phyloP scores from a whole-genome alignment of 2,888 invertebrate genomes.

The Euspilapteryx auroguttella region DNA sequence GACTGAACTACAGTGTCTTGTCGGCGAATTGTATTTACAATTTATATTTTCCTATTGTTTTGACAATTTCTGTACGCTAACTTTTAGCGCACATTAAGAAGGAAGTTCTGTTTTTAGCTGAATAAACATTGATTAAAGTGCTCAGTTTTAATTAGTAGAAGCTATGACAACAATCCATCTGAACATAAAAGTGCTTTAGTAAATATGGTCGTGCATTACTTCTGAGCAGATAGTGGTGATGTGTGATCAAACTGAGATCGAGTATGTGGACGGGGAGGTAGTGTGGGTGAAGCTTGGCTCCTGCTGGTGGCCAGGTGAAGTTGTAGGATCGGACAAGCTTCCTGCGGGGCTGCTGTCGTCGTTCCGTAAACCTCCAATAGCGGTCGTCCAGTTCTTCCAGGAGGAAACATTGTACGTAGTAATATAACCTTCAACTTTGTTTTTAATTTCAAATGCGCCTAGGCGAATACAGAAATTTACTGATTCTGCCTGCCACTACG shows the following conservation, averaged over 20 bases:
- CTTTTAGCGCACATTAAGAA: too few species aligned
- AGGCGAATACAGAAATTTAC: neutral
- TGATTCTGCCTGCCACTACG: neutral
- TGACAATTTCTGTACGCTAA: constrained; percentile 33
- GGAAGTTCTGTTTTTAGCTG: too few species aligned
- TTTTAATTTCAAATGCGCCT: too few species aligned
- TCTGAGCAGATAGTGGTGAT: constrained; percentile 31
- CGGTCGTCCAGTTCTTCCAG: constrained; percentile 82
- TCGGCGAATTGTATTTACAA: constrained; percentile 55
- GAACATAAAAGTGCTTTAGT: too few species aligned
- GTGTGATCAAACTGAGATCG: constrained; percentile 71
- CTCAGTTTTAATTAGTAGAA: too few species aligned
- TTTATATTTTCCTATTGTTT: constrained; percentile 50
- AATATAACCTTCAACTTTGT: constrained; percentile 8
- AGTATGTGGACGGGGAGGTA: constrained; percentile 73
- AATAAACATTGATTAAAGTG: too few species aligned
- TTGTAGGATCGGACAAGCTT: constrained; percentile 64
- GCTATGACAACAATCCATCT: constrained; percentile 32
- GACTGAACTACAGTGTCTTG: constrained; percentile 50
- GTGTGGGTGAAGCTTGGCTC: constrained; percentile 84
- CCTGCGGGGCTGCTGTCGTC: constrained; percentile 69
- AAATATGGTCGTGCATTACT: constrained; percentile 53
- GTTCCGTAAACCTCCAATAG: constrained; percentile 73
- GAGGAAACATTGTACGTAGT: constrained; percentile 79
- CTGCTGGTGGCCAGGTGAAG: constrained; percentile 87